Conservation (phyloP, 2,113 vertebrate genomes). For the Eurystomus gularis region DNA sequence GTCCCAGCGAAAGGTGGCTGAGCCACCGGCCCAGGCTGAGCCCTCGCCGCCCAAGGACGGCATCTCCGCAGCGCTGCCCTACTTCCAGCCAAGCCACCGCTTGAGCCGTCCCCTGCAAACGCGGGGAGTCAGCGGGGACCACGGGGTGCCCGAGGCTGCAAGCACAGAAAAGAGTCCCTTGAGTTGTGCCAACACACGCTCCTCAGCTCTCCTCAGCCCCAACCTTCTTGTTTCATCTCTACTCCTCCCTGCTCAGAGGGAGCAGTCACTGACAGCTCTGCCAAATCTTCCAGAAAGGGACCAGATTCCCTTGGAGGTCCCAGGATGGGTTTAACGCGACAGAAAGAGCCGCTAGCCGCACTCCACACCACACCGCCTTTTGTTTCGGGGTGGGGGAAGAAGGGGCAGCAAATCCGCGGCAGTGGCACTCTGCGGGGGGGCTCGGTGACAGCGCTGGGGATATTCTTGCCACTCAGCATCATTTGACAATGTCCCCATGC, state of each 20-base stretch:
- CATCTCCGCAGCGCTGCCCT: neutral
- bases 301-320: neutral
- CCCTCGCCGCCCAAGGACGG: neutral
- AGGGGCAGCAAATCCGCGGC: neutral
- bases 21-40: neutral
- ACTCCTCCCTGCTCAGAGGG: neutral
- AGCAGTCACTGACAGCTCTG: neutral
- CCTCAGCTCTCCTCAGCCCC: neutral
- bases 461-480: conserved; percentile 14
- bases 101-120: neutral
- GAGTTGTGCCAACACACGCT: neutral
- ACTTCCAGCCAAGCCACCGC: neutral
- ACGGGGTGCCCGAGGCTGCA: neutral
- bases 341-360: neutral
- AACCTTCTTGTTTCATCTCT: neutral
- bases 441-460: neutral
- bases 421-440: neutral
- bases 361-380: too few relatives aligned
- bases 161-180: neutral
- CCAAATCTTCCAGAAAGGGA: neutral
- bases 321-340: neutral
- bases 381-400: neutral
- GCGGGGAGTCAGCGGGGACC: neutral
- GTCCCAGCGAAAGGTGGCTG: neutral
- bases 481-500: neutral